Base-by-base conservation (phyloP, 1,140 invertebrate genomes). In the Zaprionus inermis region DNA sequence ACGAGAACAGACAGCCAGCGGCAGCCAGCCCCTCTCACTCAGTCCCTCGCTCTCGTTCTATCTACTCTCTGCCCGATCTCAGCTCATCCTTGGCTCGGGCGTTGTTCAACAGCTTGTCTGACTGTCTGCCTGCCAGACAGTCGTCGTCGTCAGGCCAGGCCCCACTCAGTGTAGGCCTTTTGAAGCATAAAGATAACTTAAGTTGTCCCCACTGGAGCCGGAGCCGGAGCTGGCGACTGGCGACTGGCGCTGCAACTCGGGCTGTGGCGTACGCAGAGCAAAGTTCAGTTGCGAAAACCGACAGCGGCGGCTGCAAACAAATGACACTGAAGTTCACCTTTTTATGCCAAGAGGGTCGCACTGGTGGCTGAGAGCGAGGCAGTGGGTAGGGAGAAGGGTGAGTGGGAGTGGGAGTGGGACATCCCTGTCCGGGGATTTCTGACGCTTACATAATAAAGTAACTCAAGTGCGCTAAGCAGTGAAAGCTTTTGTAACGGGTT, bases 181-280 rank as follows among this genome's bases (percentile, higher is more conserved):
- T 78, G 71, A 78, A 67, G 75, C 78, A 79, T 78, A 79, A 79
- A 79, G 78, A 79, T 78, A 78, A 79, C 78, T 79, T 79, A 78
- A 79, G 78, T 78, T 75, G 71, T 75, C 71, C 75, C 78, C 75
- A 65, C 74, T 58, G 70, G 75, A 77, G 44, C 67, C 9, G 38
- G 38, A 44, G 6, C 38, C n/a, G 30, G 30, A 32, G 30, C 30
- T n/a, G n/a, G n/a, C n/a, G n/a, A n/a, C n/a, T n/a, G n/a, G n/a
- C n/a, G n/a, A n/a, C n/a, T n/a, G n/a, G n/a, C n/a, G n/a, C n/a
- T 32, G 30, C 30, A 32, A 32, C 38, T 44, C 38, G n/a, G 52
- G 65, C 30, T 51, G n/a, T 44, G 56, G 57, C 6, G 28, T 20
- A 20, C 51, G 34, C 18, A 67, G 65, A 51, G 66, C 57, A 76